Percentiles rank a stretch among this genome's conserved stretches.
These are phyloP conservation scores for Cyrtorhinus lividipennis DNA, from an alignment of 1,140 invertebrate genomes.

Conservation along the genomic window DNA sequence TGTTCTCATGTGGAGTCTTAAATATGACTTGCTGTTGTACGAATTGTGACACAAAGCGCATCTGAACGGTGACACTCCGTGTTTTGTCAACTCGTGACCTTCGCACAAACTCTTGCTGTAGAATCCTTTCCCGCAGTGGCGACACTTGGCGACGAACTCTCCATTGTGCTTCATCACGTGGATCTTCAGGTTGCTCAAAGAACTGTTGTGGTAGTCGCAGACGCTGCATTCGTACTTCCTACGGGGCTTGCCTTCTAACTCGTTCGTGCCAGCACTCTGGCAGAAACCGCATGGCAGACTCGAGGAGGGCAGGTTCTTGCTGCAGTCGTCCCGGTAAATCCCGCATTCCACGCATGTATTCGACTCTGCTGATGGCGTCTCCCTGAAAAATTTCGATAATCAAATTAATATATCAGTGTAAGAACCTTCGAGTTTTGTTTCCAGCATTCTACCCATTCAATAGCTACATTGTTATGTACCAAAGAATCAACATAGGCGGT, in stretches of 20 bases:
- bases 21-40: conserved; percentile 31
- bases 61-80: conserved; percentile 17
- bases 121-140: conserved; percentile 19
- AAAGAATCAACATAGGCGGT: too few species aligned
- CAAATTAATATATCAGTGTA: too few species aligned
- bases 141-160: conserved; percentile 15
- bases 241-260: too few species aligned
- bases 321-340: background rate
- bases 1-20: conserved; percentile 30
- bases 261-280: background rate
- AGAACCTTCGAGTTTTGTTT: too few species aligned
- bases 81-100: conserved; percentile 17
- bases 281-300: background rate
- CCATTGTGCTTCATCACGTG: conserved; percentile 20
- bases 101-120: conserved; percentile 14
- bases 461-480: too few species aligned
- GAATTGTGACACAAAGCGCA: conserved; percentile 54
- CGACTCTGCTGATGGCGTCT: background rate
- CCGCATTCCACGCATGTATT: background rate
- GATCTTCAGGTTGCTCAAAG: conserved; percentile 17
- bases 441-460: too few species aligned
- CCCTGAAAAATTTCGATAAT: background rate
- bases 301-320: background rate
- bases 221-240: conserved; percentile 7
- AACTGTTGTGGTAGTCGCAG: conserved; percentile 14